These are phyloP conservation scores for Eulithis prunata DNA, from an alignment of 2,888 invertebrate species.

Conservation along the genomic window DNA sequence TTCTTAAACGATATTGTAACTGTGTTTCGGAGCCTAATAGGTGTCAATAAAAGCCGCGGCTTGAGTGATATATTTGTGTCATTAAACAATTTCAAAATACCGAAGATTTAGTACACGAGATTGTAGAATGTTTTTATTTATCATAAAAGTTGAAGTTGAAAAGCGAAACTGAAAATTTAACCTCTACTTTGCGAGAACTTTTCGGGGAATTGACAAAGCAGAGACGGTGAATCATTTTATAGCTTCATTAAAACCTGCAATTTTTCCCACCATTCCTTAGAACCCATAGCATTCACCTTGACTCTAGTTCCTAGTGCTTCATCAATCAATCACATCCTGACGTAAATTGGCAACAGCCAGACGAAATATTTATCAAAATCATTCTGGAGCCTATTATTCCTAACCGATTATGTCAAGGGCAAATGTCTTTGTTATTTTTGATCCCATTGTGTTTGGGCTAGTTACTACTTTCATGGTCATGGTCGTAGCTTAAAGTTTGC, in stretches of 20 bases:
- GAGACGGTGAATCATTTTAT: slow-evolving; percentile 21
- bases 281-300: slow-evolving; percentile 33
- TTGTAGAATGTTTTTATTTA: neutral
- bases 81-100: neutral
- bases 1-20: slow-evolving; percentile 8
- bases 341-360: slow-evolving; percentile 45
- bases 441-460: slow-evolving; percentile 31
- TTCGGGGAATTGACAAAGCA: slow-evolving; percentile 17
- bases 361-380: slow-evolving; percentile 45
- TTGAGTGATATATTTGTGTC: neutral
- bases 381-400: slow-evolving; percentile 42
- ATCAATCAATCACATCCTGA: slow-evolving; percentile 47
- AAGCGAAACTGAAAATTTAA: neutral
- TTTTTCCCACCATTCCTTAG: slow-evolving; percentile 27
- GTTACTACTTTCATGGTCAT: slow-evolving; percentile 19
- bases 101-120: neutral
- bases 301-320: slow-evolving; percentile 36
- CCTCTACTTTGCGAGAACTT: neutral
- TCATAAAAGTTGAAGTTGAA: neutral
- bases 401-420: slow-evolving; percentile 45
- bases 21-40: slow-evolving; percentile 13
- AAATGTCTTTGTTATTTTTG: slow-evolving; percentile 38
- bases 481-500: slow-evolving; percentile 1
- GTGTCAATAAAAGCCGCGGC: slow-evolving; percentile 6
- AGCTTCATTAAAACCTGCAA: slow-evolving; percentile 31